Evolutionary conservation across 2,888 invertebrate genomes (phyloP).

Genomic region (Celastrina argiolus): DNA sequence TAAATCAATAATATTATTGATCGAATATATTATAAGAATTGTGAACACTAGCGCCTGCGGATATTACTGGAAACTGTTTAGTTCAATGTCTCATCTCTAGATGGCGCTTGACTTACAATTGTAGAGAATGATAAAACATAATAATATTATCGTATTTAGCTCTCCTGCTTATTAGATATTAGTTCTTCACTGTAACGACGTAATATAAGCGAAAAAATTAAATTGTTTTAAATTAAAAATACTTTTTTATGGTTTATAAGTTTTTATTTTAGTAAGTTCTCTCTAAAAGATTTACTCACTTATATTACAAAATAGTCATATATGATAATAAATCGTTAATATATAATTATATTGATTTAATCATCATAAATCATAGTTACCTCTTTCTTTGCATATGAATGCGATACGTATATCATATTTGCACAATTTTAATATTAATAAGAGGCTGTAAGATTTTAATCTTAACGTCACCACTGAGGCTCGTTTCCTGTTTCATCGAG

Average conservation of each 20-base stretch:
- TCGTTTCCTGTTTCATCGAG: conserved; percentile 2
- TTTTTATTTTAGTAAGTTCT: too few relatives aligned
- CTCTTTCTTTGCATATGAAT: not conserved
- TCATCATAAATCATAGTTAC: not conserved
- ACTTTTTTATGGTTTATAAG: too few relatives aligned
- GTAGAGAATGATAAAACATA: not conserved
- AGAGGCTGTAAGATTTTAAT: conserved; percentile 3
- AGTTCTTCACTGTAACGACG: too few relatives aligned
- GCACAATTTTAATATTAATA: not conserved
- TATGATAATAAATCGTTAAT: too few relatives aligned
- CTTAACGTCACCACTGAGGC: not conserved
- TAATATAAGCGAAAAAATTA: too few relatives aligned
- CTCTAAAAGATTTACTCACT: too few relatives aligned
- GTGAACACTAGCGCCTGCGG: conserved; percentile 42
- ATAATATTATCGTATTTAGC: too few relatives aligned
- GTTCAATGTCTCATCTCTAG: conserved; percentile 41
- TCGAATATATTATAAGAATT: not conserved
- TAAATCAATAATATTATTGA: too few relatives aligned
- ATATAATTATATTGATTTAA: too few relatives aligned
- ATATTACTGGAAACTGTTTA: conserved; percentile 37
- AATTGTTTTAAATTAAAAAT: too few relatives aligned
- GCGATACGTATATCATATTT: not conserved
- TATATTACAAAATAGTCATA: too few relatives aligned
- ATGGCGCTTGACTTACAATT: conserved; percentile 41
- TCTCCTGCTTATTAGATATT: too few relatives aligned